Base-by-base conservation (phyloP, 2,888 invertebrate species). In the Campaea margaritaria region DNA sequence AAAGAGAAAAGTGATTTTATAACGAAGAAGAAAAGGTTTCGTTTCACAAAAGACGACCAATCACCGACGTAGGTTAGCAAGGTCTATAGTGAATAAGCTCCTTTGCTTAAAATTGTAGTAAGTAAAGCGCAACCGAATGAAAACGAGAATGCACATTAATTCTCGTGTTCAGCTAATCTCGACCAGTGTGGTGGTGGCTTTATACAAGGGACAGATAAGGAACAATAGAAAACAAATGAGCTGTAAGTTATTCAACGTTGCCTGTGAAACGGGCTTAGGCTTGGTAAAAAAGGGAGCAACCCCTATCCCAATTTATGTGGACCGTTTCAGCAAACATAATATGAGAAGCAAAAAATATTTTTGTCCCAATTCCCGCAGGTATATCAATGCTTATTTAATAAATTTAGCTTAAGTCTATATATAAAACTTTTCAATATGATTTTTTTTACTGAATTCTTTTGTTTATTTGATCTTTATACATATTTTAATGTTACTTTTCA, bases 181-280 rank as follows among this genome's bases (percentile, higher is more conserved):
- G 21, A 1, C 8, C 9, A 31, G 21, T 51, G 51, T 51, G 21
- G 9, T 7, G 15, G 28, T n/a, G 13, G 14, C 50, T 34, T 43
- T 43, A 43, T 43, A 58, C 64, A 63, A 74, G 74, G 79, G 77
- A 78, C 76, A 75, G 70, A 50, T 81, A 79, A 83, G 78, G 79
- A 82, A 87, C 85, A 86, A 88, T 87, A 81, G 82, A 78, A 82
- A 84, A 81, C 82, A 86, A 87, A 87, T 87, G 87, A 84, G 78
- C 77, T 81, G 84, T 80, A 80, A 85, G 82, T 81, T 85, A 86
- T 82, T 81, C 81, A 77, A 76, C 74, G 78, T 63, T 79, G 74
- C 68, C 69, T 66, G 64, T 68, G 75, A 76, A 77, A 82, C 80
- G 80, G 76, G 48, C 46, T 64, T 64, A 39, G 45, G 36, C 14